Conservation (phyloP, 2,797 vertebrate species). For the Moxostoma hubbsi region DNA sequence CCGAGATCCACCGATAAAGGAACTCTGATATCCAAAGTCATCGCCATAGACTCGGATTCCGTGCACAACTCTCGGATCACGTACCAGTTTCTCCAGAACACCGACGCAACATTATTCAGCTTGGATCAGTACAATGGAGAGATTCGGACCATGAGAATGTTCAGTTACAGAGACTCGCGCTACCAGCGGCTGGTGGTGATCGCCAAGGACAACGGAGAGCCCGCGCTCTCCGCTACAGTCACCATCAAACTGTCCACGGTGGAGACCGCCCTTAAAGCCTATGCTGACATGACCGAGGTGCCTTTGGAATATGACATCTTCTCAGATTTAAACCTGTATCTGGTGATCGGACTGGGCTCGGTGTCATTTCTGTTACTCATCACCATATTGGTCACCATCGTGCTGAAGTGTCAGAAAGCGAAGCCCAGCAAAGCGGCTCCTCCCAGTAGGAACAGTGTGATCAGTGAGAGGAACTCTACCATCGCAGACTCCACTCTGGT, state of each 20-base stretch:
- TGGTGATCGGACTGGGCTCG: conserved; percentile 61
- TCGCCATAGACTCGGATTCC: conserved; percentile 63
- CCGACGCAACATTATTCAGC: conserved; percentile 58
- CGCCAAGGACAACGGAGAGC: conserved; percentile 64
- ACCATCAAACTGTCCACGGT: conserved; percentile 65
- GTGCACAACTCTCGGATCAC: conserved; percentile 61
- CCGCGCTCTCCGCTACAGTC: conserved; percentile 65
- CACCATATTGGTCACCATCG: conserved; percentile 61
- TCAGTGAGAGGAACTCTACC: conserved; percentile 61
- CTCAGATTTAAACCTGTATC: conserved; percentile 61
- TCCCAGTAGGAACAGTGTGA: conserved; percentile 60
- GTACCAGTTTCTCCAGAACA: conserved; percentile 58
- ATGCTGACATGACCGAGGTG: conserved; percentile 55
- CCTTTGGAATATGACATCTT: conserved; percentile 63
- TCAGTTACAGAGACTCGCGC: conserved; percentile 61
- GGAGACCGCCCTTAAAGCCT: conserved; percentile 56
- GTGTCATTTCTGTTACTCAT: conserved; percentile 63
- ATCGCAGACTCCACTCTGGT: conserved; percentile 63
- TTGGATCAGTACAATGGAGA: conserved; percentile 61
- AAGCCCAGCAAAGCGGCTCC: conserved; percentile 57
- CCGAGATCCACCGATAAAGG: conserved; percentile 56
- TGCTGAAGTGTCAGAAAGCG: conserved; percentile 63
- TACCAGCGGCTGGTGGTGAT: conserved; percentile 60
- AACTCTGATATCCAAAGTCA: conserved; percentile 60
- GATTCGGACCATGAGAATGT: conserved; percentile 58